A percentile compares a stretch with the other conserved stretches of the same genome.
Evolutionary conservation across 2,797 vertebrate species (phyloP).

Genomic region (Chelon labrosus): DNA sequence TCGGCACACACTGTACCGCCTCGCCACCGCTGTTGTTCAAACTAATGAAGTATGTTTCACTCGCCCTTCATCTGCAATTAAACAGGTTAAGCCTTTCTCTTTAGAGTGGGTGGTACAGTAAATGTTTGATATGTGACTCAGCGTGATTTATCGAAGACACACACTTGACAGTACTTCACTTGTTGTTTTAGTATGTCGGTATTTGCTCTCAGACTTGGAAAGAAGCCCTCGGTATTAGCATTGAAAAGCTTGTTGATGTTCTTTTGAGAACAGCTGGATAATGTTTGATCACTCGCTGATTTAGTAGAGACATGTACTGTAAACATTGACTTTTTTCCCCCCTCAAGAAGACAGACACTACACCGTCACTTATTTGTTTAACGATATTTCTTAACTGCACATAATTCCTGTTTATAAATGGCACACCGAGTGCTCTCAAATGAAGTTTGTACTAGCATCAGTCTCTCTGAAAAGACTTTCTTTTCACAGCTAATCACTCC

Average conservation of each 20-base stretch:
- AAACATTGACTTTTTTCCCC: slow-evolving; percentile 51
- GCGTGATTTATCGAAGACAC: slow-evolving; percentile 48
- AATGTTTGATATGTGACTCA: slow-evolving; percentile 75
- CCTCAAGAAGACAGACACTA: slow-evolving; percentile 39
- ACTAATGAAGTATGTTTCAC: slow-evolving; percentile 37
- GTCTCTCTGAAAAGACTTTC: slow-evolving; percentile 12
- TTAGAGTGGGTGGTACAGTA: slow-evolving; percentile 61
- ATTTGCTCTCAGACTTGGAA: slow-evolving; percentile 66
- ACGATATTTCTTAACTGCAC: slow-evolving; percentile 53
- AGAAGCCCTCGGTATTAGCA: slow-evolving; percentile 53
- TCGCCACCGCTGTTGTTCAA: slow-evolving; percentile 25
- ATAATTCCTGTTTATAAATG: slow-evolving; percentile 34
- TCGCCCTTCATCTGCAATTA: slow-evolving; percentile 44
- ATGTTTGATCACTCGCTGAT: slow-evolving; percentile 68
- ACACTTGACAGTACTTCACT: slow-evolving; percentile 51
- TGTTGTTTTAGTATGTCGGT: slow-evolving; percentile 62
- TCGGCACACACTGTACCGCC: slow-evolving; percentile 13
- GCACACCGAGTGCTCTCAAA: slow-evolving; percentile 14
- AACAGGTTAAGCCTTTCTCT: slow-evolving; percentile 59
- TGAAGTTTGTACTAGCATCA: slow-evolving; percentile 6
- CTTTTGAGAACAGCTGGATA: slow-evolving; percentile 62
- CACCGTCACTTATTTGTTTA: slow-evolving; percentile 58
- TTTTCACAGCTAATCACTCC: slow-evolving; percentile 24
- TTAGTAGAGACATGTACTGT: slow-evolving; percentile 68
- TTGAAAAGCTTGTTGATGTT: slow-evolving; percentile 65